Conservation (phyloP, 2,888 invertebrate species). For the Chromoteleia sp. region DNA sequence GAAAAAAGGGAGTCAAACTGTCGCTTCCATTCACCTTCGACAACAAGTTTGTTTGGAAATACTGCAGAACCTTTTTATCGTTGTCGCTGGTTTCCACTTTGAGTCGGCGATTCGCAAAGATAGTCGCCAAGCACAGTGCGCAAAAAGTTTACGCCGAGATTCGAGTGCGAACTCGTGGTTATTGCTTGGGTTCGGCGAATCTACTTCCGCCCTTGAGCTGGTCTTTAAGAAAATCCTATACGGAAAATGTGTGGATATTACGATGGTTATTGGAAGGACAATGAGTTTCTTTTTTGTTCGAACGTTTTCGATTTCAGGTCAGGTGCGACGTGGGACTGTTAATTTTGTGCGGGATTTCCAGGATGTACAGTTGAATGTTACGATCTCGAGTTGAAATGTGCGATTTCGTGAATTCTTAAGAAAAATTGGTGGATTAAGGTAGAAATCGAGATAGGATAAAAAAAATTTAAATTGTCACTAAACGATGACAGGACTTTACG, state of each 20-base stretch:
- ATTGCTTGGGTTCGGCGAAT: slow-evolving; percentile 27
- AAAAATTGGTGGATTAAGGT: too few species aligned
- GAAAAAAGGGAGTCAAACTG: slow-evolving; percentile 57
- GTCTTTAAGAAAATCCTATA: slow-evolving; percentile 34
- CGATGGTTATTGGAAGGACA: slow-evolving; percentile 41
- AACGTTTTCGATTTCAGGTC: slow-evolving; percentile 23
- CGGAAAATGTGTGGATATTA: slow-evolving; percentile 25
- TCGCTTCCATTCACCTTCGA: slow-evolving; percentile 63
- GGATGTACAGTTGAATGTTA: too few species aligned
- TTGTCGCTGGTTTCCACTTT: slow-evolving; percentile 12
- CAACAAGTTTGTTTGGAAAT: slow-evolving; percentile 61
- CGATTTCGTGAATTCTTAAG: too few species aligned
- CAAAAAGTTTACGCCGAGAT: slow-evolving; percentile 38
- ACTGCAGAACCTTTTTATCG: slow-evolving; percentile 53
- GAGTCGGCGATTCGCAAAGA: slow-evolving; percentile 32
- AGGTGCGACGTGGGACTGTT: not conserved
- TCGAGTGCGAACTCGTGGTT: slow-evolving; percentile 52
- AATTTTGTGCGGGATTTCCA: slow-evolving; percentile 5
- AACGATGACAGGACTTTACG: too few species aligned
- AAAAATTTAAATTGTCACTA: too few species aligned
- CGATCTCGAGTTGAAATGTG: not conserved
- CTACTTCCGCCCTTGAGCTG: slow-evolving; percentile 23
- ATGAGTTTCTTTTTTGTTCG: slow-evolving; percentile 20
- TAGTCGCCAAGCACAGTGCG: slow-evolving; percentile 48
- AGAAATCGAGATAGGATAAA: too few species aligned